These are phyloP conservation scores for Sussaba pulchella DNA, from an alignment of 2,888 invertebrate genomes.

Conservation along the genomic window DNA sequence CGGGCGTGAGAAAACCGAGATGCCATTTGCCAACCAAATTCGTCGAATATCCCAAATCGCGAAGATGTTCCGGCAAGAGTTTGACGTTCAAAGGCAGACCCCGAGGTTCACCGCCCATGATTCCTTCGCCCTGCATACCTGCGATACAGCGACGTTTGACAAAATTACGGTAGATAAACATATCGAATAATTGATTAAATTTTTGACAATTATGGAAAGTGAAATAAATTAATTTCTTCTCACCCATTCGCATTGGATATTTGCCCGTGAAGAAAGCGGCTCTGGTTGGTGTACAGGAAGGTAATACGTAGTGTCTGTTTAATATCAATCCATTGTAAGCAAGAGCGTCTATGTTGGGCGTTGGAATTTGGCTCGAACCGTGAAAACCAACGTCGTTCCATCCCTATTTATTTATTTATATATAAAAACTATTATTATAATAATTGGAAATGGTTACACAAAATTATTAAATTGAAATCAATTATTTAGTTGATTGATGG, in stretches of 20 bases:
- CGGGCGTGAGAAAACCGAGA: slow-evolving; percentile 85
- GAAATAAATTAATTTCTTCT: too few species aligned
- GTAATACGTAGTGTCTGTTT: slow-evolving; percentile 94
- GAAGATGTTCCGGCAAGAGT: slow-evolving; percentile 86
- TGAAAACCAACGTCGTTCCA: slow-evolving; percentile 97
- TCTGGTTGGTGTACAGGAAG: slow-evolving; percentile 94
- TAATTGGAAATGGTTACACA: not conserved
- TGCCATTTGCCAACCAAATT: slow-evolving; percentile 88
- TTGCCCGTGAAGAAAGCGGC: slow-evolving; percentile 93
- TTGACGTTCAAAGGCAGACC: slow-evolving; percentile 85
- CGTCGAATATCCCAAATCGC: slow-evolving; percentile 85
- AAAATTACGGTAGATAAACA: too few species aligned
- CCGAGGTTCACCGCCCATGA: slow-evolving; percentile 85
- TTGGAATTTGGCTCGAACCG: slow-evolving; percentile 94
- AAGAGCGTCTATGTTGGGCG: slow-evolving; percentile 95
- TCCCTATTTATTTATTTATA: slow-evolving; percentile 85
- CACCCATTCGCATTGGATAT: slow-evolving; percentile 91
- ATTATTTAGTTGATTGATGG: too few species aligned
- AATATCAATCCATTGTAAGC: slow-evolving; percentile 94
- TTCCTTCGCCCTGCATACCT: slow-evolving; percentile 86
- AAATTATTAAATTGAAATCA: not conserved
- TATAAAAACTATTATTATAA: slow-evolving; percentile 16
- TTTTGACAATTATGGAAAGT: too few species aligned
- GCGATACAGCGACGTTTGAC: too few species aligned
- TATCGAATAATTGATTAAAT: too few species aligned